Evolutionary conservation across 1,140 invertebrate genomes (phyloP).

Genomic region (Theocolax elegans): DNA sequence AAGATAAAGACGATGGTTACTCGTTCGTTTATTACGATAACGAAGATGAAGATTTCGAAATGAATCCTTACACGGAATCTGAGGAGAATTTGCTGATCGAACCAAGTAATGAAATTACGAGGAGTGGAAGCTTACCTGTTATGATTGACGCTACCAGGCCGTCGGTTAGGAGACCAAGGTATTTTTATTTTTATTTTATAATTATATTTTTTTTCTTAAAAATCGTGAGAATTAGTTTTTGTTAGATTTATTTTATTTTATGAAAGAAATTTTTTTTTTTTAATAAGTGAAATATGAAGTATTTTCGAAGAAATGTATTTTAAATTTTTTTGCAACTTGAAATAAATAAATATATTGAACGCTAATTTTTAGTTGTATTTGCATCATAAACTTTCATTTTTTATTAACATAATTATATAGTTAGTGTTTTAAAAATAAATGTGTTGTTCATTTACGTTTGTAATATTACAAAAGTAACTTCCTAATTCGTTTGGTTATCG

Average conservation of each 20-base stretch:
- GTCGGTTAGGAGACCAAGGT: not conserved
- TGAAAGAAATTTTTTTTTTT: not conserved
- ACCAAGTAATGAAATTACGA: conserved; percentile 18
- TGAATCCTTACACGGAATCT: not conserved
- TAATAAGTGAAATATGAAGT: too few species aligned
- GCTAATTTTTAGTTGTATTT: too few species aligned
- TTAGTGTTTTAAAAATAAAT: too few species aligned
- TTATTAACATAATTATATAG: too few species aligned
- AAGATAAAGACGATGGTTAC: conserved; percentile 45
- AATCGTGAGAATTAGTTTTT: not conserved
- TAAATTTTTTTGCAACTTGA: too few species aligned
- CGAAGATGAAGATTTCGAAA: conserved; percentile 37
- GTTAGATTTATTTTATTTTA: not conserved
- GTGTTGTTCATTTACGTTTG: too few species aligned
- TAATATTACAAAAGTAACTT: too few species aligned
- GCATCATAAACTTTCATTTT: too few species aligned
- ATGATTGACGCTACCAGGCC: conserved; percentile 9
- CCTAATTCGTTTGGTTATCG: too few species aligned
- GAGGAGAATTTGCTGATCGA: conserved; percentile 41
- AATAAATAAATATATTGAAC: too few species aligned
- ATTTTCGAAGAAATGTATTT: too few species aligned
- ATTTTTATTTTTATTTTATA: not conserved
- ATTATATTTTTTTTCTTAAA: not conserved
- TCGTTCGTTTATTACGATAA: conserved; percentile 59
- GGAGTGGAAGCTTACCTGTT: conserved; percentile 7